Base-by-base conservation (phyloP, 2,797 vertebrate genomes). In the Megaceryle alcyon region DNA sequence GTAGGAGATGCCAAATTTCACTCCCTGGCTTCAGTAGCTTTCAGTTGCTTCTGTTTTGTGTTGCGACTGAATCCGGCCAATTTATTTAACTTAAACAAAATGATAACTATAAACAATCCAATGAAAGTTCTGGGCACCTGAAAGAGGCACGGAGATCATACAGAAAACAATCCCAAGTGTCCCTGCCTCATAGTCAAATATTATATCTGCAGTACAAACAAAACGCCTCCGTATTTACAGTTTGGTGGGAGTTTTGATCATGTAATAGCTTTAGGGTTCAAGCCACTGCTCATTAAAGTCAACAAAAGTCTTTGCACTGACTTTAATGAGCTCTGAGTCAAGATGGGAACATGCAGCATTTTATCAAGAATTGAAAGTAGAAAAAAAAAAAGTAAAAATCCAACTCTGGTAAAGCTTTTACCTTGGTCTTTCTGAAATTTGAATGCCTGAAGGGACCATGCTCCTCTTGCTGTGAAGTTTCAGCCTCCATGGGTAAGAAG, bases 201-300 rank as follows among this genome's bases (percentile, higher is more conserved):
- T 41, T 90, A 0, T 68, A 73, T 77, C 71, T 82, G 41, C 64
- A 88, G 6, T 39, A 77, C 77, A 92, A 95, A 81, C 43, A 84
- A 48, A 94, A 82, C 63, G 69, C 63, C 66, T 84, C 61, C n/a
- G 25, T 60, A 90, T 88, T 94, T 94, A 77, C 64, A 82, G 61
- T 54, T 91, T 1, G 12, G 71, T 75, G 57, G 44, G 75, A 82
- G 64, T 92, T 94, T 92, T 94, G 86, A 71, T 85, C 92, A 56
- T 79, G 19, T 21, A 72, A 66, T 64, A 90, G 68, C 81, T 95
- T 86, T 37, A 93, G 53, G 64, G 49, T 82, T 95, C 81, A 91
- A 70, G 66, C 48, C 82, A 75, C 64, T 71, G 53, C 82, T 94
- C 54, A 88, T 94, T 92, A 89, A 95, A 96, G 53, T 61, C 92